Conservation (phyloP, 2,797 vertebrate genomes). For the Betta splendens region DNA sequence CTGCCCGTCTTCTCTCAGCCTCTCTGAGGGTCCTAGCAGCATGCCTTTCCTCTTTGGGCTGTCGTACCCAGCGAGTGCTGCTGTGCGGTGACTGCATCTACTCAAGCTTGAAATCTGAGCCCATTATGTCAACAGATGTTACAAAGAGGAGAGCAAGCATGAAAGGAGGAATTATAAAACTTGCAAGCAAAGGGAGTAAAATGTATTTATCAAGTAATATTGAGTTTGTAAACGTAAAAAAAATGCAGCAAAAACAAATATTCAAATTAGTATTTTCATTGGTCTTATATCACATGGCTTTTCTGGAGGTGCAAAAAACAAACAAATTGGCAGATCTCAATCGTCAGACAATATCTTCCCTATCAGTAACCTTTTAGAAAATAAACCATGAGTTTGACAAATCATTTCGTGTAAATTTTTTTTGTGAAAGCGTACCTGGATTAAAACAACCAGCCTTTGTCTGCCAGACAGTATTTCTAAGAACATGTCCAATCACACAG, state of each 20-base stretch:
- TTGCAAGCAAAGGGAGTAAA: conserved; percentile 14
- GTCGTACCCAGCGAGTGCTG: conserved; percentile 35
- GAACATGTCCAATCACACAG: conserved; percentile 1
- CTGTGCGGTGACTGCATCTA: conserved; percentile 59
- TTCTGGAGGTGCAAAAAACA: background rate
- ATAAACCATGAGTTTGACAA: conserved; percentile 28
- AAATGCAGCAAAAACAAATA: background rate
- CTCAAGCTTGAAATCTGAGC: conserved; percentile 79
- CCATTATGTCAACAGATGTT: conserved; percentile 81
- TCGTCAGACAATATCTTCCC: conserved; percentile 13
- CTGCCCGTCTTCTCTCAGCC: conserved; percentile 42
- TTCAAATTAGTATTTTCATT: conserved; percentile 1
- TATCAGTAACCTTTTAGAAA: conserved; percentile 37
- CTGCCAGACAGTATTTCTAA: conserved; percentile 7
- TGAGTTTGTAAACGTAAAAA: conserved; percentile 5
- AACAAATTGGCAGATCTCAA: conserved; percentile 27
- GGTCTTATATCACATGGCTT: background rate
- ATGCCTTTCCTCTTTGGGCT: conserved; percentile 63
- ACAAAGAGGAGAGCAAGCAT: conserved; percentile 61
- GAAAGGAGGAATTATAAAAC: conserved; percentile 31
- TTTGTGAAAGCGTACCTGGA: conserved; percentile 12
- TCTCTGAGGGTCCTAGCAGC: conserved; percentile 45
- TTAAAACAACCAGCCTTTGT: background rate
- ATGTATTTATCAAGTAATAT: conserved; percentile 14
- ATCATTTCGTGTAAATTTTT: conserved; percentile 16